phyloP scores from a whole-genome alignment of 2,113 vertebrate genomes.

The Ophthalmotilapia sp. region DNA sequence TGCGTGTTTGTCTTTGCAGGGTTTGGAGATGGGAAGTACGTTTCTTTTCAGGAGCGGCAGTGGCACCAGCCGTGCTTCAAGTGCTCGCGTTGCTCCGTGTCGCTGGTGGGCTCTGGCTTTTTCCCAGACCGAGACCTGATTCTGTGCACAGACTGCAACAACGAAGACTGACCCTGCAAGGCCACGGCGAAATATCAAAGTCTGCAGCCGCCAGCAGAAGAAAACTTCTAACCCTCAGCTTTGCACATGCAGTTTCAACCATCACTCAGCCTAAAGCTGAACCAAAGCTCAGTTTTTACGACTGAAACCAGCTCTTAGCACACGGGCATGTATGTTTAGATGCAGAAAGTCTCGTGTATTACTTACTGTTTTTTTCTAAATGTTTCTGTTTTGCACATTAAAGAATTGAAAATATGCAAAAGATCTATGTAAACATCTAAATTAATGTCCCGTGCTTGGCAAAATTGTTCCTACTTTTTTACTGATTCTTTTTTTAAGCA shows the following conservation, averaged over 20 bases:
- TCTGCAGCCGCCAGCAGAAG: neutral
- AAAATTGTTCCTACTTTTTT: neutral
- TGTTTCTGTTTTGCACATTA: constrained; percentile 12
- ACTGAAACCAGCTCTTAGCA: neutral
- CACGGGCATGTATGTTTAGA: constrained; percentile 6
- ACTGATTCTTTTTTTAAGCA: neutral
- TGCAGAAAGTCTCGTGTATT: neutral
- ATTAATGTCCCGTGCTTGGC: neutral
- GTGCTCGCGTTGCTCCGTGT: constrained; percentile 85
- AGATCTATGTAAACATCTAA: neutral
- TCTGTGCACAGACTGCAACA: constrained; percentile 88
- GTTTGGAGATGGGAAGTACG: constrained; percentile 90
- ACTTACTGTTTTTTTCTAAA: neutral
- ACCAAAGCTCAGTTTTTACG: constrained; percentile 7
- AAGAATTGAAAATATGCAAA: neutral
- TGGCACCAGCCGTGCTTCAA: constrained; percentile 97
- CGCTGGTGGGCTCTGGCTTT: constrained; percentile 91
- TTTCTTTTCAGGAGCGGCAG: constrained; percentile 92
- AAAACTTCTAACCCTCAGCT: neutral
- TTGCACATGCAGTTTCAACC: neutral
- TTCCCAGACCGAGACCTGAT: constrained; percentile 84
- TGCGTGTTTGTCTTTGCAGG: constrained; percentile 61
- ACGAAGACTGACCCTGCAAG: constrained; percentile 49
- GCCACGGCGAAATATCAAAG: neutral
- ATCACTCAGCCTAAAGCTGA: neutral